Percentiles rank a stretch among this genome's conserved stretches.
Conservation (phyloP, 2,113 vertebrate species). For the Pachypanchax playfairii region DNA sequence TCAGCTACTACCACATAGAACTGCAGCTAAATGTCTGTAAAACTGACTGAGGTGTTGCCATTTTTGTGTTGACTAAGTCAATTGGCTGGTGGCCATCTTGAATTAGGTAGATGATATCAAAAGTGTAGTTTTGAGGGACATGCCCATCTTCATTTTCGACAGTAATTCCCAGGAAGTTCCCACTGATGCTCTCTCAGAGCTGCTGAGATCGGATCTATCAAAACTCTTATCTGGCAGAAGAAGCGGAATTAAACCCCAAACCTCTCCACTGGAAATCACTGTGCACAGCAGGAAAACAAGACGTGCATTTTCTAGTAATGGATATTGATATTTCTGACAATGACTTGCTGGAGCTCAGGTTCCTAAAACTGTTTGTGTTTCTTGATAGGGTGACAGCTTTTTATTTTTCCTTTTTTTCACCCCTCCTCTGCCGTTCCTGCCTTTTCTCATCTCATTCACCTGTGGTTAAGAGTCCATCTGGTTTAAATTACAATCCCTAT, state of each 20-base stretch:
- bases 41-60: too few relatives aligned
- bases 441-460: slow-evolving; percentile 69
- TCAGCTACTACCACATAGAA: too few relatives aligned
- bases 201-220: slow-evolving; percentile 30
- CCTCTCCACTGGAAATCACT: slow-evolving; percentile 38
- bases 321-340: slow-evolving; percentile 53
- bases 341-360: slow-evolving; percentile 48
- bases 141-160: too few relatives aligned
- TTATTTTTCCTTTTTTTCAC: slow-evolving; percentile 11
- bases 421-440: slow-evolving; percentile 11
- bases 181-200: slow-evolving; percentile 30
- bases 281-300: slow-evolving; percentile 52
- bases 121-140: too few relatives aligned
- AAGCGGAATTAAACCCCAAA: neutral
- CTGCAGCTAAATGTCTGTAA: too few relatives aligned
- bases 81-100: too few relatives aligned
- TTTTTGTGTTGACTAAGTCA: too few relatives aligned
- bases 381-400: slow-evolving; percentile 18
- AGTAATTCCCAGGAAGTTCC: too few relatives aligned
- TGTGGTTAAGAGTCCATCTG: slow-evolving; percentile 82
- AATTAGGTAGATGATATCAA: slow-evolving; percentile 3
- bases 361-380: slow-evolving; percentile 57
- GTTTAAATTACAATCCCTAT: slow-evolving; percentile 73
- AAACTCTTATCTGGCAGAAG: slow-evolving; percentile 28
- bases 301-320: slow-evolving; percentile 31